Evolutionary conservation across 2,888 invertebrate species (phyloP), one percentile per base, ranked within the genome.

Genomic region (Allolobophora icterica): DNA sequence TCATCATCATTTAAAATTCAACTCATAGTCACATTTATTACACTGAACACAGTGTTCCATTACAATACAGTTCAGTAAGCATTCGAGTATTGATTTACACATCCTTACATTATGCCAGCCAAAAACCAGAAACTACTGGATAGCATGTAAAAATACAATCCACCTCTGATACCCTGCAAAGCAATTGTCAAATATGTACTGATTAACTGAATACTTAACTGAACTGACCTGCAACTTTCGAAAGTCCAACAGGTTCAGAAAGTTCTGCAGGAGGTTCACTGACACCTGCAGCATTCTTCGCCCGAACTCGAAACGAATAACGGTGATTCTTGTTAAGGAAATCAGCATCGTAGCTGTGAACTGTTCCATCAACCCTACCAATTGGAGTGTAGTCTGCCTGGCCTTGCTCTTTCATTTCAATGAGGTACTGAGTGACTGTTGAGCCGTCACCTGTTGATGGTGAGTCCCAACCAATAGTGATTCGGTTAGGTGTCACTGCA

Each of bases 291-390:
- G 97, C 96, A 96, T 98, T 98, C 91, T 97, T 96, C 0, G 98
- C 97, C 0, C 97, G 97, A 15, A 98, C 96, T 91, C 98, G 96
- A 95, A 98, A 98, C 94, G 97, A 97, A 95, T 98, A 98, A 15
- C 89, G 40, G 35, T 90, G 87, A 40, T 92, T 92, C 21, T 89
- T 90, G 34, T 84, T 58, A n/a, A 92, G n/a, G 38, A 91, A 91
- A 71, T 91, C 91, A 21, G 89, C 58, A 2, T 15, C 90, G 89
- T 91, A 91, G 30, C 84, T 89, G 42, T 34, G 91, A 6, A 42
- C 84, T 84, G 52, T 83, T 40, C 91, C 91, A 89, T 91, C 91
- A 3, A 91, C 91, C 30, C 91, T 33, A 24, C 91, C 91, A 52
- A 89, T 84, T 33, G 91, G 91, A 33, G 83, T 35, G 52, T 38